Evolutionary conservation across 2,113 vertebrate genomes (phyloP).

Genomic region (Platycercus adscitus): DNA sequence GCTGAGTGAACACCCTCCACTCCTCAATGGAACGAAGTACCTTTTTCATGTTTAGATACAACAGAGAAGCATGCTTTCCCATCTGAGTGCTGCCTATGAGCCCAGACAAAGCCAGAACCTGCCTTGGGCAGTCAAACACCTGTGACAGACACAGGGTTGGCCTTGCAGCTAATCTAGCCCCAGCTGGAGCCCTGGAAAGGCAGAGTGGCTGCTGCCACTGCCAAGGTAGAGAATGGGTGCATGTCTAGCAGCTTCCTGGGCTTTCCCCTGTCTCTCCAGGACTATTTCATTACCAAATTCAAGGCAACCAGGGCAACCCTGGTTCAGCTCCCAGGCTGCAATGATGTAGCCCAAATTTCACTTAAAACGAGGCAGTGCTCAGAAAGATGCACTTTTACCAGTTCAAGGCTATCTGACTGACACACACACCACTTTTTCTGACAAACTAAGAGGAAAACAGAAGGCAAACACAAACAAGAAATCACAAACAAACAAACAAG

Average conservation of each 20-base stretch:
- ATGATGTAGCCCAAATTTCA: not conserved
- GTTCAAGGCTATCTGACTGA: not conserved
- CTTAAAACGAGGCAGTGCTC: not conserved
- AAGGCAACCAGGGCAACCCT: not conserved
- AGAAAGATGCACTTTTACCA: not conserved
- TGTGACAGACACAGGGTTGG: not conserved
- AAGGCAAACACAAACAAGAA: not conserved
- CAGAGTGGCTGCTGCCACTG: not conserved
- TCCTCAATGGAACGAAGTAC: not conserved
- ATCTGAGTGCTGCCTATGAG: not conserved
- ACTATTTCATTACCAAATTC: not conserved
- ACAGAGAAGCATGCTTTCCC: not conserved
- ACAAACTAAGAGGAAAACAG: not conserved
- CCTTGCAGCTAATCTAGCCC: not conserved
- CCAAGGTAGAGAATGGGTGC: not conserved
- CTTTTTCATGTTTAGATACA: not conserved
- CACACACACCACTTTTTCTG: not conserved
- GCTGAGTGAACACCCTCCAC: not conserved
- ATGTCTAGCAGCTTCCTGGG: not conserved
- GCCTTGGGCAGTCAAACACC: not conserved
- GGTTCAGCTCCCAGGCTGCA: not conserved
- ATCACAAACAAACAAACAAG: not conserved
- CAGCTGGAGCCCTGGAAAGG: not conserved
- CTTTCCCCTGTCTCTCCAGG: not conserved
- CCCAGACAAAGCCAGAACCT: not conserved